Conservation (phyloP, 2,113 vertebrate species). For the Myrmophylax atrothorax region DNA sequence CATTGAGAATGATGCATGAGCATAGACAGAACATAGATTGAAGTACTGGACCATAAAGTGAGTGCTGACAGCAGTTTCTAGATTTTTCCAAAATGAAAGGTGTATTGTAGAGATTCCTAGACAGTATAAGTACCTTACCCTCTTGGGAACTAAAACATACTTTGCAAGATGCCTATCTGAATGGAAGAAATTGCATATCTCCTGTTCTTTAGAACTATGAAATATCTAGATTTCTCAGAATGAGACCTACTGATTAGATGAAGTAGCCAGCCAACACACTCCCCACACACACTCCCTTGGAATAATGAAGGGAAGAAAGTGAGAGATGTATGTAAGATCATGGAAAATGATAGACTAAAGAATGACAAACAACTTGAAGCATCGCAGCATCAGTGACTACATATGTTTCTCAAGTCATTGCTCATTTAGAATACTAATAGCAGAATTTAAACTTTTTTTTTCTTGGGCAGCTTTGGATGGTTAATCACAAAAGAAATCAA, state of each 20-base stretch:
- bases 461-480: not conserved
- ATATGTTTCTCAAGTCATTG: not conserved
- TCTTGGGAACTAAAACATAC: not conserved
- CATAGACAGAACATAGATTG: not conserved
- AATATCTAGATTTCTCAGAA: not conserved
- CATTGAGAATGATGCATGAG: not conserved
- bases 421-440: not conserved
- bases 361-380: not conserved
- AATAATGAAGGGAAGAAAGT: not conserved
- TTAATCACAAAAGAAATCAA: not conserved
- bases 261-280: not conserved
- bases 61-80: not conserved
- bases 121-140: not conserved
- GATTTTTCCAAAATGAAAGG: not conserved
- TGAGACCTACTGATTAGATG: not conserved
- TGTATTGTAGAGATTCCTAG: not conserved
- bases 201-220: not conserved
- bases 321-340: not conserved
- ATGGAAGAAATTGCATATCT: not conserved
- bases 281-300: fast-evolving
- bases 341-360: not conserved
- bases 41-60: not conserved
- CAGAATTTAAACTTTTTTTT: not conserved
- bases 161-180: not conserved
- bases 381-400: not conserved